Conservation (phyloP, 2,888 invertebrate genomes). For the Himalopsyche japonica region DNA sequence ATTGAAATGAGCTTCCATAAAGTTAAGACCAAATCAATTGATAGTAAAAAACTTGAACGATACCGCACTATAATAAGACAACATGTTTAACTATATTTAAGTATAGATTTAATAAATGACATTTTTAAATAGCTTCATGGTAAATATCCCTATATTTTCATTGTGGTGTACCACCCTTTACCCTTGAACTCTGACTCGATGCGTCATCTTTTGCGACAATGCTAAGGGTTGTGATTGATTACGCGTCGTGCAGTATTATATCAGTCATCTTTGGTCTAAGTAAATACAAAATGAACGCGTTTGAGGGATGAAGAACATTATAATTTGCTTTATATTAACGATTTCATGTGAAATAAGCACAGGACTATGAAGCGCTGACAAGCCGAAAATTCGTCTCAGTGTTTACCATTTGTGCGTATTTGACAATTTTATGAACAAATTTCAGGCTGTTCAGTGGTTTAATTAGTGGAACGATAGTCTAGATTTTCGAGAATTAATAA, state of each 20-base stretch:
- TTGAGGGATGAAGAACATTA: not conserved
- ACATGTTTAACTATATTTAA: too few species aligned
- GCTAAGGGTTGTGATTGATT: conserved; percentile 32
- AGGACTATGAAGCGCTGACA: not conserved
- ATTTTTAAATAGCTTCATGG: too few species aligned
- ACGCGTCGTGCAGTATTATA: conserved; percentile 26
- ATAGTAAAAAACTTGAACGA: too few species aligned
- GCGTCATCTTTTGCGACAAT: conserved; percentile 22
- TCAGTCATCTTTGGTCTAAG: conserved; percentile 12
- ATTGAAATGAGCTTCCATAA: too few species aligned
- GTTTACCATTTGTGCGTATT: not conserved
- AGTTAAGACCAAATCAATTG: too few species aligned
- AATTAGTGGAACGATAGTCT: not conserved
- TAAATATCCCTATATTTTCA: not conserved
- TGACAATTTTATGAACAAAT: not conserved
- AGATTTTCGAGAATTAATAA: not conserved
- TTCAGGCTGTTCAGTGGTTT: not conserved
- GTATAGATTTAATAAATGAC: too few species aligned
- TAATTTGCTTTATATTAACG: not conserved
- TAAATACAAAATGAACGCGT: not conserved
- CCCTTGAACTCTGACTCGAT: conserved; percentile 6
- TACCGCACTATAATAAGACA: too few species aligned
- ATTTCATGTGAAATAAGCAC: not conserved
- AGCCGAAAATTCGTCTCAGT: not conserved
- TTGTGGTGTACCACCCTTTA: not conserved